These are phyloP conservation scores for Malachius bipustulatus DNA, from an alignment of 2,888 invertebrate species.

Conservation along the genomic window DNA sequence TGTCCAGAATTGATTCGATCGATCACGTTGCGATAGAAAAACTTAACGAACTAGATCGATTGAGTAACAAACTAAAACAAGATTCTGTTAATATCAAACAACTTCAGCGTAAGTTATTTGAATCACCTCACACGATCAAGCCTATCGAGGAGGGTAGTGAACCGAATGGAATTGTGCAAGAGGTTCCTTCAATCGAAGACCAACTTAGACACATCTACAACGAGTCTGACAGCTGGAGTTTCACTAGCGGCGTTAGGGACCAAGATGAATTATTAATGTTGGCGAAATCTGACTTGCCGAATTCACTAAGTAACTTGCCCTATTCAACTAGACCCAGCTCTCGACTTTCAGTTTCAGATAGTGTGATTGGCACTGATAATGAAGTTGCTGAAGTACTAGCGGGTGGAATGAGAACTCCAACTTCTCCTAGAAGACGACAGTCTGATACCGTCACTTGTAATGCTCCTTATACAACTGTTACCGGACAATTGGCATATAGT, in stretches of 20 bases:
- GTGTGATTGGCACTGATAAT: slow-evolving; percentile 48
- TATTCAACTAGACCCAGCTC: slow-evolving; percentile 38
- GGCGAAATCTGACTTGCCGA: slow-evolving; percentile 37
- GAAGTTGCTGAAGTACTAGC: slow-evolving; percentile 49
- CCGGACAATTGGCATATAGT: slow-evolving; percentile 53
- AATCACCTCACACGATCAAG: slow-evolving; percentile 43
- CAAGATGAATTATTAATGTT: slow-evolving; percentile 48
- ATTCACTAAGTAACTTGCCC: slow-evolving; percentile 32
- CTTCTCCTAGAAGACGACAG: slow-evolving; percentile 47
- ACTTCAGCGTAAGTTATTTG: slow-evolving; percentile 56
- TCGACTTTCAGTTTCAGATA: slow-evolving; percentile 50
- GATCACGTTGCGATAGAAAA: slow-evolving; percentile 69
- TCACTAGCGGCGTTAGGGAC: slow-evolving; percentile 51
- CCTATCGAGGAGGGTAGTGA: slow-evolving; percentile 41
- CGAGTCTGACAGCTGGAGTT: slow-evolving; percentile 53
- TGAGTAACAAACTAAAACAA: slow-evolving; percentile 64
- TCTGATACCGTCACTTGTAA: slow-evolving; percentile 44
- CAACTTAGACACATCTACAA: slow-evolving; percentile 56
- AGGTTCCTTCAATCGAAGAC: slow-evolving; percentile 55
- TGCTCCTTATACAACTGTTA: slow-evolving; percentile 53
- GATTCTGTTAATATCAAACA: slow-evolving; percentile 69
- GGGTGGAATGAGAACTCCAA: slow-evolving; percentile 38
- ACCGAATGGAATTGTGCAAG: slow-evolving; percentile 47
- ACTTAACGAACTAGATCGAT: slow-evolving; percentile 63
- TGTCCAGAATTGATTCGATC: slow-evolving; percentile 61